These are phyloP conservation scores for Arbacia lixula DNA, from an alignment of 53 echinoderm and acorn worm genomes.

Conservation along the genomic window DNA sequence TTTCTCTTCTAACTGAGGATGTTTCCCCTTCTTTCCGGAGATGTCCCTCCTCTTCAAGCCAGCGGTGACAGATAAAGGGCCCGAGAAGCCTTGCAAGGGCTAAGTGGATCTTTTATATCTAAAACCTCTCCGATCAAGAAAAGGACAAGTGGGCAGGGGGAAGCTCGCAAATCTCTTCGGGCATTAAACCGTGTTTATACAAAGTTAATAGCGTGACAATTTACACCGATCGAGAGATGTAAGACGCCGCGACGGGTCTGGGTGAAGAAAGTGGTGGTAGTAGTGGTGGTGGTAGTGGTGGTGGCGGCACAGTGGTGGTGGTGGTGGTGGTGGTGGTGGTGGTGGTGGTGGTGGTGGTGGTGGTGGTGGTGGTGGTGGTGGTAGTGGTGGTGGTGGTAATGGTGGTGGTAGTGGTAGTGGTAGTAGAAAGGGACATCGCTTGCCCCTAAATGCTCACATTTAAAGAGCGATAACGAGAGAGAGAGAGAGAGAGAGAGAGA, in stretches of 20 bases:
- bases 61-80: conserved; percentile 13
- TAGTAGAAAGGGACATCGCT: too few relatives aligned
- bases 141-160: too few relatives aligned
- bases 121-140: not conserved
- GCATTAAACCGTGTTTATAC: conserved; percentile 37
- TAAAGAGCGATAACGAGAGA: too few relatives aligned
- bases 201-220: conserved; percentile 37
- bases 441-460: too few relatives aligned
- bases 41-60: too few relatives aligned
- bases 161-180: too few relatives aligned
- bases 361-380: not conserved
- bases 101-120: conserved; percentile 21
- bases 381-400: not conserved
- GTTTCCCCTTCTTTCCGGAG: too few relatives aligned
- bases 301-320: not conserved
- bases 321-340: not conserved
- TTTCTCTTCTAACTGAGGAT: too few relatives aligned
- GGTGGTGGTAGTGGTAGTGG: not conserved
- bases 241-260: too few relatives aligned
- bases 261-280: not conserved
- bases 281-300: not conserved
- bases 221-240: not conserved
- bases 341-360: not conserved
- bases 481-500: not conserved
- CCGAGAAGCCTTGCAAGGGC: conserved; percentile 10